Conservation (phyloP, 2,797 vertebrate species). For the Ctenochaetus hawaiiensis region DNA sequence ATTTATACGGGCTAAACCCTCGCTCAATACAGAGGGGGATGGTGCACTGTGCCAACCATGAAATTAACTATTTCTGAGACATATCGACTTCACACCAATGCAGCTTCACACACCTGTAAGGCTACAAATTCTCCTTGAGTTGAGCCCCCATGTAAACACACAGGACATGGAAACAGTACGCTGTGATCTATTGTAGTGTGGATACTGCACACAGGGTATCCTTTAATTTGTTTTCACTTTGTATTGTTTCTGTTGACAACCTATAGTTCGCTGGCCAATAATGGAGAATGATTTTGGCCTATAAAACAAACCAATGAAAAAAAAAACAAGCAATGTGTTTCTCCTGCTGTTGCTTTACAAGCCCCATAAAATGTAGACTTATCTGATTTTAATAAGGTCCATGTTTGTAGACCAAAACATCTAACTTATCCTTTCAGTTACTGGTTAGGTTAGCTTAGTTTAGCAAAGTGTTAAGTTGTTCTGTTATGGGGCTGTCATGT, state of each 20-base stretch:
- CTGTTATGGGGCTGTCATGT: too few relatives aligned
- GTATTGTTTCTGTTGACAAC: conserved; percentile 9
- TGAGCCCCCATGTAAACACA: conserved; percentile 31
- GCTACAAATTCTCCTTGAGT: conserved; percentile 29
- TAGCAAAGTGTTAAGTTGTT: too few relatives aligned
- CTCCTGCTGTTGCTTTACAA: background rate
- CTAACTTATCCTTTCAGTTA: too few relatives aligned
- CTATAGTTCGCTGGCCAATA: background rate
- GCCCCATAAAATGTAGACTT: background rate
- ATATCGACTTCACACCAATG: conserved; percentile 46
- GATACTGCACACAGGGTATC: background rate
- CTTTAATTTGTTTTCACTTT: background rate
- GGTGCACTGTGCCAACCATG: conserved; percentile 70
- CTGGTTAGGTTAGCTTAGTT: too few relatives aligned
- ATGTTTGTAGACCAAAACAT: background rate
- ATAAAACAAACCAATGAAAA: background rate
- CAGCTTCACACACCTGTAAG: conserved; percentile 47
- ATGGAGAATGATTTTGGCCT: background rate
- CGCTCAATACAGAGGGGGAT: conserved; percentile 49
- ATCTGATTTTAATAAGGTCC: background rate
- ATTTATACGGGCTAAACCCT: conserved; percentile 69
- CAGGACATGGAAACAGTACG: conserved; percentile 11
- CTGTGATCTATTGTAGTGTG: background rate
- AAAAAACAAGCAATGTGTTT: background rate
- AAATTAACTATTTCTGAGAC: conserved; percentile 75